These are phyloP conservation scores for Drosophila willistoni DNA, from an alignment of 1,140 invertebrate genomes.

Conservation along the genomic window DNA sequence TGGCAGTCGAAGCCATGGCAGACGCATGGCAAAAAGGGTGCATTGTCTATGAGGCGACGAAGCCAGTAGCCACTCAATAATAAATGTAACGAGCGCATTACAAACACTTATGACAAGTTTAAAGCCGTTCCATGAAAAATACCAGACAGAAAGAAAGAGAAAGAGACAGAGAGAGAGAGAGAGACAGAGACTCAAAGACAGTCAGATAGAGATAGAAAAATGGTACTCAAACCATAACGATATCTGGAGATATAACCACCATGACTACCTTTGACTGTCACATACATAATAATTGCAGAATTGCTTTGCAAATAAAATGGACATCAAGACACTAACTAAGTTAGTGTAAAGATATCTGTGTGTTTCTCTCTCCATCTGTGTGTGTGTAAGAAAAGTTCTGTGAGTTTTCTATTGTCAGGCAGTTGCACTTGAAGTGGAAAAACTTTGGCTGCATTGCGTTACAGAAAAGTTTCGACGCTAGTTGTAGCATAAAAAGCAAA, in stretches of 20 bases:
- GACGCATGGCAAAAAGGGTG: slow-evolving; percentile 13
- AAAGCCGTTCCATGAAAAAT: slow-evolving; percentile 48
- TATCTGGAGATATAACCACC: slow-evolving; percentile 10
- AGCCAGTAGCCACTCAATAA: slow-evolving; percentile 72
- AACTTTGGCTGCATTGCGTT: slow-evolving; percentile 70
- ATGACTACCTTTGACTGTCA: slow-evolving; percentile 44
- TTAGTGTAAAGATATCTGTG: slow-evolving; percentile 56
- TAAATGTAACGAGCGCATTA: slow-evolving; percentile 79
- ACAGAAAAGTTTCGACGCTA: slow-evolving; percentile 57
- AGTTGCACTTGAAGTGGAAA: slow-evolving; percentile 77
- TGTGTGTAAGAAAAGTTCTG: slow-evolving; percentile 67
- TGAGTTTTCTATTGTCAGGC: slow-evolving; percentile 58
- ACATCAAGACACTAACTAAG: slow-evolving; percentile 73
- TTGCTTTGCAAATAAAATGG: slow-evolving; percentile 75
- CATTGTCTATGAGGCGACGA: slow-evolving; percentile 59
- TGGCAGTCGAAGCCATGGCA: slow-evolving; percentile 30
- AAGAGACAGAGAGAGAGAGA: background rate
- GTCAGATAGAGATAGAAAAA: background rate
- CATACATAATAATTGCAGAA: slow-evolving; percentile 76
- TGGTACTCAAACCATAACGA: slow-evolving; percentile 1
- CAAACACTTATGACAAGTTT: slow-evolving; percentile 77
- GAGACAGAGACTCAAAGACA: background rate
- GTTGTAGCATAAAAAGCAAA: slow-evolving; percentile 75
- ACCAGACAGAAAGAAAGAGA: background rate
- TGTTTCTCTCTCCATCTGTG: slow-evolving; percentile 17